Base-by-base conservation (phyloP, 2,797 vertebrate genomes). In the Rhinatrema bivittatum region DNA sequence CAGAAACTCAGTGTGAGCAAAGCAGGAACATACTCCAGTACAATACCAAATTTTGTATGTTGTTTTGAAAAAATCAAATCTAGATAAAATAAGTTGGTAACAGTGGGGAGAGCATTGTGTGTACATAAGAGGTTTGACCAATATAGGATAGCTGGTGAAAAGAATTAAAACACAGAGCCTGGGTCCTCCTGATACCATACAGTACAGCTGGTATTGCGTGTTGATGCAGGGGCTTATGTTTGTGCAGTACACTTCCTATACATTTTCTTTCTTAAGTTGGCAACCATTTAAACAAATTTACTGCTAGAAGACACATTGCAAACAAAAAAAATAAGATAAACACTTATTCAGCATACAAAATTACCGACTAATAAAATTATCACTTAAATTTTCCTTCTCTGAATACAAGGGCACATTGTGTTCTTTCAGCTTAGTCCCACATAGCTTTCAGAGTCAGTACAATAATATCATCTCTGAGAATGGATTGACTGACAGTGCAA, bases 171-270 rank as follows among this genome's bases (percentile, higher is more conserved):
- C n/a, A 22, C 51, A 31, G 46, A 36, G 45, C 48, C 50, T 68
- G 59, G 45, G 51, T 23, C 76, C 64, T 68, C 65, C 70, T 62
- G 53, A 60, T 63, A 30, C 11, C 15, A 2, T 23, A 9, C 20
- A 23, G 45, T 42, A 31, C 32, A 25, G 39, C 45, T 25, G 19
- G 12, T 13, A 24, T 24, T 24, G 29, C n/a, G n/a, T n/a, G n/a
- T n/a, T 7, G 24, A 26, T 33, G 30, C 47, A 16, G 34, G 22
- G 9, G 35, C 44, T 34, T n/a, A n/a, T n/a, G n/a, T n/a, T n/a
- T n/a, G n/a, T n/a, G n/a, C n/a, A n/a, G n/a, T n/a, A n/a, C n/a
- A n/a, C n/a, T n/a, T n/a, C n/a, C n/a, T n/a, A n/a, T n/a, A n/a
- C n/a, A n/a, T n/a, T n/a, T n/a, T n/a, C n/a, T n/a, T n/a, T n/a